phyloP scores from a whole-genome alignment of 2,797 vertebrate species.

The Cyclura pinguis region DNA sequence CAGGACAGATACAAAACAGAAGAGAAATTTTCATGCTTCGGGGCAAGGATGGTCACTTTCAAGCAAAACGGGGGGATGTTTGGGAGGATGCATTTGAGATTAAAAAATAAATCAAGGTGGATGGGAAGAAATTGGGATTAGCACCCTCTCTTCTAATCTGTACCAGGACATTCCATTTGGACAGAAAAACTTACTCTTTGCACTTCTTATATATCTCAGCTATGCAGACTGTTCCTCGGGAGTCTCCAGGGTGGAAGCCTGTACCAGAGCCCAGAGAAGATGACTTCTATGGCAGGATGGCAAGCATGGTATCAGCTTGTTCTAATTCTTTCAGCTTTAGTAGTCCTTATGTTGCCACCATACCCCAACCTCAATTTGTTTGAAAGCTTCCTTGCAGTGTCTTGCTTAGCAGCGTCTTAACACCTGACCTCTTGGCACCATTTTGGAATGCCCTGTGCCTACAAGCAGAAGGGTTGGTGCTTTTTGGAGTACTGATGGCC shows the following conservation, averaged over 20 bases:
- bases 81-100: background rate
- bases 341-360: background rate
- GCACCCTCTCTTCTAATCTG: background rate
- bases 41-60: background rate
- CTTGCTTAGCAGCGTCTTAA: background rate
- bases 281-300: constrained; percentile 90
- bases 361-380: too few species aligned
- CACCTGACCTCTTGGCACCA: too few species aligned
- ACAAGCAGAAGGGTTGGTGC: too few species aligned
- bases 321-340: too few species aligned
- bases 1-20: background rate
- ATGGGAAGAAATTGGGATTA: too few species aligned
- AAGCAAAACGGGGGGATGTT: too few species aligned
- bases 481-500: too few species aligned
- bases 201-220: constrained; percentile 44
- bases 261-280: constrained; percentile 80
- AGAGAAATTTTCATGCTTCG: background rate
- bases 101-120: background rate
- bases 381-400: background rate
- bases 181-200: background rate
- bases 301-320: constrained; percentile 68
- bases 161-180: background rate
- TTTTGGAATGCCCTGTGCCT: background rate
- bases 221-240: constrained; percentile 54
- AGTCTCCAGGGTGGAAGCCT: constrained; percentile 73